Evolutionary conservation across 1,140 invertebrate species (phyloP), one percentile per base, ranked within the genome.

Genomic region (Brachionus asplanchnoidis): DNA sequence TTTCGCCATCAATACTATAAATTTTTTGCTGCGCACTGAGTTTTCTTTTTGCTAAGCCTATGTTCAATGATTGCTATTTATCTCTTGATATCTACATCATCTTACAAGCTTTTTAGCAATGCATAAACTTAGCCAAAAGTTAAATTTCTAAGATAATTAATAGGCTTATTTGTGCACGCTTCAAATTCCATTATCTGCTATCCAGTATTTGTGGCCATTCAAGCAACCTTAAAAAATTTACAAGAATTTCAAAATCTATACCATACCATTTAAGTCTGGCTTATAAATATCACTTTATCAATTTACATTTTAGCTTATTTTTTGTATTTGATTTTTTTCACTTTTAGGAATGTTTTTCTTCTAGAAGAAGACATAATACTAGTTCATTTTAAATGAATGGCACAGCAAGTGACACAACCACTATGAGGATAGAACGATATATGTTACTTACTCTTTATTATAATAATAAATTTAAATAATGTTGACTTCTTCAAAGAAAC

Each of bases 141-240:
- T 68, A 28, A 32, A 68, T 68, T 68, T 68, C 32, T 68, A 28
- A 68, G 65, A 68, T 68, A 68, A 68, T 68, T 68, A 68, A 68
- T 28, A 28, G 26, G 8, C 65, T 68, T 68, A 68, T 68, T 36
- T 68, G 12, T 68, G 4, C 32, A 32, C 65, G 23, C 32, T 68
- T 68, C 8, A 68, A 32, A 32, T 68, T 68, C 32, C 65, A 32
- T 32, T 26, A 32, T 68, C 65, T 68, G 32, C 23, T 28, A 68
- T 68, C 23, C 32, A 28, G 32, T 68, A 32, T 68, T 68, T 68
- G 65, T 68, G 23, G 26, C 32, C 23, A 56, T 56, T 56, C 53
- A 56, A 17, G 53, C 53, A 56, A 56, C 53, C 53, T 56, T 56
- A 56, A 56, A 56, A 56, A 56, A n/a, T 56, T 56, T 12, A n/a